phyloP scores from a whole-genome alignment of 2,888 invertebrate genomes.

The Noctua pronuba region DNA sequence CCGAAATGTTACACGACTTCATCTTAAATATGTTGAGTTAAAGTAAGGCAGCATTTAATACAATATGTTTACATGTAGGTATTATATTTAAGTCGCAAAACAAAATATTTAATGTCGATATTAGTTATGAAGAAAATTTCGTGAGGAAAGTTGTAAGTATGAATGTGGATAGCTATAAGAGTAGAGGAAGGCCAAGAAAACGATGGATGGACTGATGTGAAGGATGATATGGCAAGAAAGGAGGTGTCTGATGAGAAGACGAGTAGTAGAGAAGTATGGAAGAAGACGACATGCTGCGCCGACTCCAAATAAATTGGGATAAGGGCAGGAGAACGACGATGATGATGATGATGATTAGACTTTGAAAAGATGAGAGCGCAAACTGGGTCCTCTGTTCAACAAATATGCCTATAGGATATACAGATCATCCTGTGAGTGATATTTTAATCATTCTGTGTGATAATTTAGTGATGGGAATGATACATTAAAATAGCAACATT shows the following conservation, averaged over 20 bases:
- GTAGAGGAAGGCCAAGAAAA: not conserved
- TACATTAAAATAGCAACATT: not conserved
- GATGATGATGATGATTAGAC: not conserved
- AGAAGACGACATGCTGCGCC: not conserved
- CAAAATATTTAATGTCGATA: not conserved
- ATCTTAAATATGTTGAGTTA: constrained; percentile 18
- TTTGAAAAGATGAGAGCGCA: not conserved
- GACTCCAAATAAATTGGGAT: not conserved
- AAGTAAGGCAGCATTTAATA: constrained; percentile 4
- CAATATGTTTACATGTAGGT: not conserved
- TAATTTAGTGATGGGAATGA: not conserved
- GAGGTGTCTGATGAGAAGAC: no score
- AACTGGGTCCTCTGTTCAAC: not conserved
- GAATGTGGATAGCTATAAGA: not conserved
- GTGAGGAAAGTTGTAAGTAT: not conserved
- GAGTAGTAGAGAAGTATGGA: not conserved
- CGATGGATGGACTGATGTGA: not conserved
- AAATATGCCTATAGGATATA: not conserved
- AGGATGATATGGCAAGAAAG: not conserved
- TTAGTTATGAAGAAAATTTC: not conserved
- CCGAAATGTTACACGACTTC: constrained; percentile 27
- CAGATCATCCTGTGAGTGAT: not conserved
- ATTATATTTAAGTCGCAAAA: not conserved
- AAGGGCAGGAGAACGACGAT: not conserved
- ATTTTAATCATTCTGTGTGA: not conserved